phyloP scores from a whole-genome alignment of 2,113 vertebrate species.

The Miniopterus natalensis region DNA sequence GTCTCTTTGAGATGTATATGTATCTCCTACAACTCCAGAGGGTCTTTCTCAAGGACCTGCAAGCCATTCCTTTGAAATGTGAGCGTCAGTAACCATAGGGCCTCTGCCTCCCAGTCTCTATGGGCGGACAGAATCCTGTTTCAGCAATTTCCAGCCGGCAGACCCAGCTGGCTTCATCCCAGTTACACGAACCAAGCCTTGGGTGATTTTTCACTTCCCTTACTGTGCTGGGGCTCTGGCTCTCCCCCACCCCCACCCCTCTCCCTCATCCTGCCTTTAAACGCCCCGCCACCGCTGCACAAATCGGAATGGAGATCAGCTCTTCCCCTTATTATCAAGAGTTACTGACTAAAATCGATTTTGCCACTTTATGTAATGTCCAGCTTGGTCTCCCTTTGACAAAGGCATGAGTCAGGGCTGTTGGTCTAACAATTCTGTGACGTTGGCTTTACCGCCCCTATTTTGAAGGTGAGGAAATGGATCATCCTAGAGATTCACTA shows the following conservation, averaged over 20 bases:
- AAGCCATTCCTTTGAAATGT: slow-evolving; percentile 8
- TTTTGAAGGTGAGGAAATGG: slow-evolving; percentile 54
- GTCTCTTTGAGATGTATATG: neutral
- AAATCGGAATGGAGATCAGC: neutral
- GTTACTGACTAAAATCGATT: neutral
- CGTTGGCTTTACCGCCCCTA: neutral
- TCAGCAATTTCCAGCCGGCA: neutral
- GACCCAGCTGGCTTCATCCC: neutral
- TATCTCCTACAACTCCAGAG: neutral
- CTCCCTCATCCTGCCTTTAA: neutral
- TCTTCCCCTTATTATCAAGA: neutral
- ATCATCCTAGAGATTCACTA: slow-evolving; percentile 35
- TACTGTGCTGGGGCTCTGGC: neutral
- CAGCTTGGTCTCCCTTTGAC: neutral
- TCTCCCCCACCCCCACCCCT: neutral
- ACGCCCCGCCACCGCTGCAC: neutral
- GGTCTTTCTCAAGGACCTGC: neutral
- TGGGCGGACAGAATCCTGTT: neutral
- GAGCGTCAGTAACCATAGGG: neutral
- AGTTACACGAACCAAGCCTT: neutral
- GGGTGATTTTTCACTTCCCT: neutral
- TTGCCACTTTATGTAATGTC: neutral
- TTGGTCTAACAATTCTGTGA: neutral
- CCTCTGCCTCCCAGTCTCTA: neutral
- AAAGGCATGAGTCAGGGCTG: neutral